A percentile compares a stretch with the other conserved stretches of the same genome.
These are phyloP conservation scores for Drosophila nasuta DNA, from an alignment of 1,140 invertebrate genomes.

Conservation along the genomic window DNA sequence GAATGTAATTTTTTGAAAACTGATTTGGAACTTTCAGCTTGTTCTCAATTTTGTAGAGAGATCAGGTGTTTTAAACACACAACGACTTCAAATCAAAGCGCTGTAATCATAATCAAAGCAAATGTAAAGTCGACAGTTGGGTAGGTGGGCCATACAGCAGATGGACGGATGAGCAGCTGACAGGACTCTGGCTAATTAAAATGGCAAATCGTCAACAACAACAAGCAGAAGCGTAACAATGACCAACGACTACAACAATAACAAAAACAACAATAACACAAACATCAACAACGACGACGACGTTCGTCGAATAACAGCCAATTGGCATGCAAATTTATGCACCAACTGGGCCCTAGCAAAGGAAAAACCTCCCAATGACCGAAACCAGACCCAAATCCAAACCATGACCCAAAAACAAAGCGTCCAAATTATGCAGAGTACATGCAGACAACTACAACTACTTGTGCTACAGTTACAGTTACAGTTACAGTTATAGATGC, in stretches of 20 bases:
- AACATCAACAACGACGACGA: conserved; percentile 31
- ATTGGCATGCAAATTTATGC: conserved; percentile 77
- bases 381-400: conserved; percentile 23
- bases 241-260: background rate
- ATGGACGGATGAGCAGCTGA: conserved; percentile 40
- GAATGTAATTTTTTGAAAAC: no score
- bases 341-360: conserved; percentile 53
- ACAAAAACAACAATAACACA: conserved; percentile 30
- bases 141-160: background rate
- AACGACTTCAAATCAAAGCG: conserved; percentile 30
- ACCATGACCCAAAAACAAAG: conserved; percentile 54
- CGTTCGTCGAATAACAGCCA: conserved; percentile 41
- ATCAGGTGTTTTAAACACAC: background rate
- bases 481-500: conserved; percentile 11
- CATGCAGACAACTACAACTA: conserved; percentile 29
- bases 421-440: conserved; percentile 67
- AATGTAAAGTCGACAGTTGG: conserved; percentile 1
- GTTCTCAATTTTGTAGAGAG: no score
- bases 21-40: no score
- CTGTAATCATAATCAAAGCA: conserved; percentile 44
- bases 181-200: conserved; percentile 74
- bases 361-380: conserved; percentile 47
- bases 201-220: conserved; percentile 65
- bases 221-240: conserved; percentile 17
- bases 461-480: conserved; percentile 4